Base-by-base conservation (phyloP, 2,797 vertebrate genomes). In the Thalassophryne amazonica region DNA sequence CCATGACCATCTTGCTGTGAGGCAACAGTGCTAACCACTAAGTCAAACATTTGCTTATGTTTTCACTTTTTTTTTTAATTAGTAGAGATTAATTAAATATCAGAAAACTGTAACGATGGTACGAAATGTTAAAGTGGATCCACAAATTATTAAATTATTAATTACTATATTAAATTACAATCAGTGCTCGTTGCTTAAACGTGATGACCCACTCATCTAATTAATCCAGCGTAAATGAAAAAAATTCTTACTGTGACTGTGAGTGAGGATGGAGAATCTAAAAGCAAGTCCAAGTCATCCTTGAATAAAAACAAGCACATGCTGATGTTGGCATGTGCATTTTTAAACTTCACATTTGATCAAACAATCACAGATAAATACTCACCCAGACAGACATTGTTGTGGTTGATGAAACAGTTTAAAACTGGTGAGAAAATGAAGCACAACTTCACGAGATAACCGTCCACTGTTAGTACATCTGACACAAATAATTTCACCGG, bases 231-330 rank as follows among this genome's bases (percentile, higher is more conserved):
- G n/a, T n/a, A n/a, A n/a, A n/a, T n/a, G n/a, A n/a, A n/a, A n/a
- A n/a, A n/a, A n/a, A n/a, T n/a, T n/a, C 86, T 86, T 81, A 92
- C 90, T 27, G 83, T 63, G 8, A 76, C 61, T 9, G 86, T 83
- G 15, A 88, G 31, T 2, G 89, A 88, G 33, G 86, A 85, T 5
- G 90, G 89, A 0, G 83, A 78, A 51, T 92, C 91, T 21, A 92
- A 57, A 7, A 91, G 86, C 46, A 90, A 77, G 24, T 86, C 85
- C 77, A 92, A 45, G 55, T 92, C 91, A 78, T 86, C 78, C 91
- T 91, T 39, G 31, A 79, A 67, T 1, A 63, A 2, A 64, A 6
- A 27, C 3, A 4, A 42, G 42, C 10, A 57, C 15, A 7, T 7
- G 3, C 1, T 15, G 17, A 0, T 2, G 10, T 28, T 2, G 32